Conservation (phyloP, 2,113 vertebrate genomes). For the Turdus rufiventris region DNA sequence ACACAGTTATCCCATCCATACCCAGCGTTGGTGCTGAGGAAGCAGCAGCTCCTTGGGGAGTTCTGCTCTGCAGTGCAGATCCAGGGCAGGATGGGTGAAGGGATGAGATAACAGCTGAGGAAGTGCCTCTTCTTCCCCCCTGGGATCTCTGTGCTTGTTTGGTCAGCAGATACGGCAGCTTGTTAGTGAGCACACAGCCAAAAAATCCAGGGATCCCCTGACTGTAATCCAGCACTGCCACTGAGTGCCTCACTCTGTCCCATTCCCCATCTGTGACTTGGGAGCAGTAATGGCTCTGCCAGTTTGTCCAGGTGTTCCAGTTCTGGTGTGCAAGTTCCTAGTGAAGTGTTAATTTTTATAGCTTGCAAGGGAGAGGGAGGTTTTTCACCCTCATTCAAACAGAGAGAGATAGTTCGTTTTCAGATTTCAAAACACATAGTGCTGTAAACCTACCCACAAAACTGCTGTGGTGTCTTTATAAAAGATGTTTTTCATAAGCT, state of each 20-base stretch:
- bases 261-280: not conserved
- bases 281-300: not conserved
- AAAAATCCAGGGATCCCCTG: not conserved
- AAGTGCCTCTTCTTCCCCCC: not conserved
- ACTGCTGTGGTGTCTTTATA: not conserved
- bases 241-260: not conserved
- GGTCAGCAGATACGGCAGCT: not conserved
- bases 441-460: not conserved
- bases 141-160: not conserved
- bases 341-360: not conserved
- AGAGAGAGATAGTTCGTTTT: not conserved
- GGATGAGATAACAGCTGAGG: not conserved
- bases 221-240: not conserved
- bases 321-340: not conserved
- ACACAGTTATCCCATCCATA: accelerated
- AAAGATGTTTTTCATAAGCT: conserved; percentile 23
- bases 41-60: not conserved
- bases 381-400: not conserved
- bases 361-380: not conserved
- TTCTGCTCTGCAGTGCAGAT: accelerated
- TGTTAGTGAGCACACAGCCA: not conserved
- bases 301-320: not conserved
- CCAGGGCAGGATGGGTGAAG: not conserved
- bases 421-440: not conserved
- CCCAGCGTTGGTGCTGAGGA: accelerated